Percentiles rank a stretch among this genome's conserved stretches.
Evolutionary conservation across 2,797 vertebrate genomes (phyloP).

Genomic region (Carduelis carduelis): DNA sequence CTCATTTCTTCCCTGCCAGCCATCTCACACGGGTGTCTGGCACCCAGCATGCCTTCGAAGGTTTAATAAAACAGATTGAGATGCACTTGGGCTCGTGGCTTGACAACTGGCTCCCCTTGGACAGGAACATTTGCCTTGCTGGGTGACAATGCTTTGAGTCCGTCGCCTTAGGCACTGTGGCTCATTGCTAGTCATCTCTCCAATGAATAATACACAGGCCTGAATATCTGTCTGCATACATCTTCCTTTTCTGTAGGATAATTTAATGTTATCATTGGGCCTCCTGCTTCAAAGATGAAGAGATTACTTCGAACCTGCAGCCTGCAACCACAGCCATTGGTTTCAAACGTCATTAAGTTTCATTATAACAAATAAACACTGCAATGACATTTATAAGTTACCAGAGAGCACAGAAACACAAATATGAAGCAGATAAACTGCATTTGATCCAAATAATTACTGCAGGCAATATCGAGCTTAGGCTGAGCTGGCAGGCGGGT

Average conservation of each 20-base stretch:
- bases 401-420: constrained; percentile 76
- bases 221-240: constrained; percentile 44
- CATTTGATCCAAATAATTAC: constrained; percentile 82
- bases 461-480: constrained; percentile 77
- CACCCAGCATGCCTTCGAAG: background rate
- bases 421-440: constrained; percentile 81
- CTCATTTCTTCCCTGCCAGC: background rate
- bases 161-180: background rate
- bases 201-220: constrained; percentile 24
- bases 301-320: constrained; percentile 73
- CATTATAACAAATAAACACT: constrained; percentile 81
- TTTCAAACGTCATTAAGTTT: constrained; percentile 78
- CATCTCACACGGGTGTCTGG: fast-evolving
- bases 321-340: constrained; percentile 63
- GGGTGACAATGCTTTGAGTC: constrained; percentile 43
- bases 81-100: background rate
- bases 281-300: constrained; percentile 71
- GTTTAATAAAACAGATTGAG: constrained; percentile 6
- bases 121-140: background rate
- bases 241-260: constrained; percentile 62
- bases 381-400: constrained; percentile 82
- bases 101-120: constrained; percentile 29
- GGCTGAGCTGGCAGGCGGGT: constrained; percentile 75
- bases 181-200: constrained; percentile 47
- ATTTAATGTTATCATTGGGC: constrained; percentile 69